Conservation (phyloP, 1,140 invertebrate species). For the Eufriesea mexicana region DNA sequence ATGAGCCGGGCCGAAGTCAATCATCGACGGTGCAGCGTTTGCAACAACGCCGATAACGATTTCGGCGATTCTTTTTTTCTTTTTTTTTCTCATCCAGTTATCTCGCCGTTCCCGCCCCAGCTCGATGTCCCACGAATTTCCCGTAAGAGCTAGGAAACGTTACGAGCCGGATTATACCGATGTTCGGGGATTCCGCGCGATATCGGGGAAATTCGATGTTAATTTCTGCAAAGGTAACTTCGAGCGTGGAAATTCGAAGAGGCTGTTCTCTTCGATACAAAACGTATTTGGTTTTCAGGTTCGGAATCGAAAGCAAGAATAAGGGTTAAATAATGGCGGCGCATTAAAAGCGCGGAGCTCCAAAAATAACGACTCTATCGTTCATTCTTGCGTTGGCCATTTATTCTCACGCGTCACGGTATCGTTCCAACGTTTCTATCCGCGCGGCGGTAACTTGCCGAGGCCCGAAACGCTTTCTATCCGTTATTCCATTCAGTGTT, state of each 20-base stretch:
- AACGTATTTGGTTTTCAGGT: too few species aligned
- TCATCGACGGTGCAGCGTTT: conserved; percentile 47
- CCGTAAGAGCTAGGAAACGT: conserved; percentile 13
- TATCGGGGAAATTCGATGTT: not conserved
- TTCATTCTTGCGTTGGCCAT: not conserved
- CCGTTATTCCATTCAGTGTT: conserved; percentile 46
- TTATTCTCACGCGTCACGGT: not conserved
- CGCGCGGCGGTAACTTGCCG: not conserved
- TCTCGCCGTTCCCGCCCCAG: not conserved
- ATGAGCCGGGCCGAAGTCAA: conserved; percentile 55
- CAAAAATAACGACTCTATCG: not conserved
- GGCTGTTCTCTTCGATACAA: too few species aligned
- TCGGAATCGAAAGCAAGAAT: too few species aligned
- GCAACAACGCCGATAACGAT: conserved; percentile 50
- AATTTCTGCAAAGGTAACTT: too few species aligned
- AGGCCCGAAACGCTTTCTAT: conserved; percentile 22
- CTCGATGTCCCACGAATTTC: conserved; percentile 10
- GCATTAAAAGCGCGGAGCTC: not conserved
- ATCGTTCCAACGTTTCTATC: not conserved
- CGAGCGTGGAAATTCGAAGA: too few species aligned
- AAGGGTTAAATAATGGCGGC: too few species aligned
- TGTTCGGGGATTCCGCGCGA: not conserved
- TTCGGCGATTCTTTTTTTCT: conserved; percentile 26
- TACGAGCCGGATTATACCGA: not conserved
- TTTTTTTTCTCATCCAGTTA: conserved; percentile 4